Conservation (phyloP, 2,797 vertebrate genomes). For the Ctenopoma kingsleyae region DNA sequence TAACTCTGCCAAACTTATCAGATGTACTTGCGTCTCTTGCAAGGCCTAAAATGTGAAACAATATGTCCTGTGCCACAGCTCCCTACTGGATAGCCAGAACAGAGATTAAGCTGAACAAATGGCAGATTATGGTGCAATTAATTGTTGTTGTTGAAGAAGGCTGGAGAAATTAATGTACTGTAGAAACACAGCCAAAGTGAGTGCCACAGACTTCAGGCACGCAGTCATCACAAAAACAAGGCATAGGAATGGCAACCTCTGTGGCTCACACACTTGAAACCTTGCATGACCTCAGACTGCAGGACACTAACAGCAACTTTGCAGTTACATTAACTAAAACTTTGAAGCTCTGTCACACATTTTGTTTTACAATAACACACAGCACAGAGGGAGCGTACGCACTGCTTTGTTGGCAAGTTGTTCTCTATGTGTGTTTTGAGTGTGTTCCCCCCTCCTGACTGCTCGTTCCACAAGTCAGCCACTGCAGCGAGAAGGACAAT, state of each 20-base stretch:
- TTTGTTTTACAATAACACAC: conserved; percentile 20
- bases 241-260: conserved; percentile 45
- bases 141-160: conserved; percentile 18
- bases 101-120: conserved; percentile 8
- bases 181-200: conserved; percentile 12
- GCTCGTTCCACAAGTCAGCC: conserved; percentile 61
- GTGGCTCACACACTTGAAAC: conserved; percentile 33
- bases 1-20: conserved; percentile 11
- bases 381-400: conserved; percentile 22
- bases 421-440: conserved; percentile 15
- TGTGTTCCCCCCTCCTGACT: conserved; percentile 52
- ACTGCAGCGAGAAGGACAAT: conserved; percentile 63
- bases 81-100: conserved; percentile 9
- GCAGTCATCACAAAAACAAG: conserved; percentile 35
- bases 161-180: conserved; percentile 23
- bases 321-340: conserved; percentile 18
- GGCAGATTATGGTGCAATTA: conserved; percentile 6
- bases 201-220: conserved; percentile 35
- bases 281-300: conserved; percentile 31
- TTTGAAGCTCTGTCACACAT: conserved; percentile 16
- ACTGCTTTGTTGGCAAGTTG: conserved; percentile 30
- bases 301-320: conserved; percentile 15
- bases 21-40: conserved; percentile 8
- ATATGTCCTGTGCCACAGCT: not conserved
- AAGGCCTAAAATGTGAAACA: conserved; percentile 22